These are phyloP conservation scores for Galaxea fascicularis DNA, from an alignment of 92 coral and sea anemone genomes.

Conservation along the genomic window DNA sequence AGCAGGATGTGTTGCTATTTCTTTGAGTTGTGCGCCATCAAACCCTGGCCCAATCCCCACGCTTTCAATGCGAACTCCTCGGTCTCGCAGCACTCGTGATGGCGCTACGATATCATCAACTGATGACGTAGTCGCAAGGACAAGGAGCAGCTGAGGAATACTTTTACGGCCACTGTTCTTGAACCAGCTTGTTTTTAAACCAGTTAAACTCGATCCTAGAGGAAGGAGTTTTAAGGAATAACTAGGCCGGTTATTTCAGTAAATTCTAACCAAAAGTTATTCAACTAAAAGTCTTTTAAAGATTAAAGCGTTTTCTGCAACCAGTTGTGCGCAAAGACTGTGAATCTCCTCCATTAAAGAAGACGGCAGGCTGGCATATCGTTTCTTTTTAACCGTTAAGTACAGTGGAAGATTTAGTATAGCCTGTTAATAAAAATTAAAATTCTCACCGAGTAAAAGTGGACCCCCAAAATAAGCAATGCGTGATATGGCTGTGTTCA, in stretches of 20 bases:
- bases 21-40: conserved; percentile 73
- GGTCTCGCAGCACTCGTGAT: conserved; percentile 74
- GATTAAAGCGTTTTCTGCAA: too few species aligned
- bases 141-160: conserved; percentile 78
- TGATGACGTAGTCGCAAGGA: conserved; percentile 68
- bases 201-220: conserved; percentile 74
- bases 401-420: too few species aligned
- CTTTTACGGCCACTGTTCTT: conserved; percentile 82
- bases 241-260: too few species aligned
- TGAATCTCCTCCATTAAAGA: too few species aligned
- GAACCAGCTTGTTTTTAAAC: conserved; percentile 73
- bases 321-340: too few species aligned
- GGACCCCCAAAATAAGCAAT: conserved; percentile 63
- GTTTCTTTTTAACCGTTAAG: too few species aligned
- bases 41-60: conserved; percentile 84
- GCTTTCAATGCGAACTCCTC: conserved; percentile 77
- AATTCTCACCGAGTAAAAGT: conserved; percentile 56
- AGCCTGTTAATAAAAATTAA: not conserved
- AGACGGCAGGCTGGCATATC: too few species aligned
- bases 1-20: conserved; percentile 80
- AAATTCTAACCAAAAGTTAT: too few species aligned
- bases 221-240: too few species aligned
- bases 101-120: conserved; percentile 73
- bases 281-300: too few species aligned
- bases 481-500: conserved; percentile 69